These are phyloP conservation scores for Paramormyrops hopkinsi DNA, from an alignment of 2,797 vertebrate genomes.

Conservation along the genomic window DNA sequence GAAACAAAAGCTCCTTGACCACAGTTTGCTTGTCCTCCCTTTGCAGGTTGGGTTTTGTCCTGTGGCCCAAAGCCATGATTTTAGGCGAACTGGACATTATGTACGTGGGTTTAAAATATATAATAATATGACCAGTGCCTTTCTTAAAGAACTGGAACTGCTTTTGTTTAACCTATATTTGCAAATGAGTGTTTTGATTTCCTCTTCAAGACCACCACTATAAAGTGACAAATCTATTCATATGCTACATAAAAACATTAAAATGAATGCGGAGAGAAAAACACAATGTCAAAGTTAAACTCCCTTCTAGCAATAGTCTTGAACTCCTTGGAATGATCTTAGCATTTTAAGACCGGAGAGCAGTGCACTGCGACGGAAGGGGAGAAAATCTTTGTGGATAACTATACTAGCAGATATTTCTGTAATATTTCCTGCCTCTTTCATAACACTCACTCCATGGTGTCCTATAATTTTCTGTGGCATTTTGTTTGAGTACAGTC, in stretches of 20 bases:
- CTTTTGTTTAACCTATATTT: neutral
- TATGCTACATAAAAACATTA: neutral
- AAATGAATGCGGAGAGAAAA: neutral
- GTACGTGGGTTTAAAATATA: neutral
- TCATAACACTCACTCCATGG: neutral
- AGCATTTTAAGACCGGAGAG: neutral
- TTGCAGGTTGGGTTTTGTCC: neutral
- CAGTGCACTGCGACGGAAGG: neutral
- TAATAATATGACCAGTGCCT: neutral
- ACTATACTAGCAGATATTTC: neutral
- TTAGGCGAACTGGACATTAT: neutral
- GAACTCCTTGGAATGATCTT: neutral
- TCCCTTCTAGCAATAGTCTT: neutral
- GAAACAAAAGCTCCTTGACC: neutral
- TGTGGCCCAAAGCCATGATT: neutral
- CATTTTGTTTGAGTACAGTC: neutral
- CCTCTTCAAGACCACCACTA: neutral
- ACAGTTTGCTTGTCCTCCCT: neutral
- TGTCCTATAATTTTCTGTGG: neutral
- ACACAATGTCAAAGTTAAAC: neutral
- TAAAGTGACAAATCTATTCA: neutral
- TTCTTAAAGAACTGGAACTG: neutral
- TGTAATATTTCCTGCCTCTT: neutral
- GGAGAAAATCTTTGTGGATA: neutral
- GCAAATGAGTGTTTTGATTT: neutral